Conservation (phyloP, 2,113 vertebrate genomes). For the Festucalex cinctus region DNA sequence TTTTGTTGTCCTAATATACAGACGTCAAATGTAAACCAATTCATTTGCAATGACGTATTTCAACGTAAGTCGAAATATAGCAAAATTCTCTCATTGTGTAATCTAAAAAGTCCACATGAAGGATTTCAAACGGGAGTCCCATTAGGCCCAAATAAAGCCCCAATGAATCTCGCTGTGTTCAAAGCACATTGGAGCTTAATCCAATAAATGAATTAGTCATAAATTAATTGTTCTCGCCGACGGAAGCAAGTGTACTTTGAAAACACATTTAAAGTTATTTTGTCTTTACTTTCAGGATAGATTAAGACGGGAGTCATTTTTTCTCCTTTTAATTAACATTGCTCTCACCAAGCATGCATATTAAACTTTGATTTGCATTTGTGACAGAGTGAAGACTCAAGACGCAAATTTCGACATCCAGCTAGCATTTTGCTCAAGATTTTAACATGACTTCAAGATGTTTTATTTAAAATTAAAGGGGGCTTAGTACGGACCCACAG, state of each 20-base stretch:
- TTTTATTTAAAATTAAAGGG: neutral
- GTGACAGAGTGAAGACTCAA: conserved; percentile 65
- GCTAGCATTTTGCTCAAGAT: neutral
- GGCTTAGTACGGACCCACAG: too few relatives aligned
- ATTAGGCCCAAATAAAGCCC: conserved; percentile 66
- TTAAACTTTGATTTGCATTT: conserved; percentile 73
- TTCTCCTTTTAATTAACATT: conserved; percentile 72
- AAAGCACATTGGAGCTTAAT: conserved; percentile 71
- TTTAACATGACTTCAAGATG: neutral
- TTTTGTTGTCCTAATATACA: neutral
- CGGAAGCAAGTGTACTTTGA: conserved; percentile 72
- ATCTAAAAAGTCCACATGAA: conserved; percentile 56
- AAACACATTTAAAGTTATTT: conserved; percentile 76
- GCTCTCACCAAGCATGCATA: conserved; percentile 74
- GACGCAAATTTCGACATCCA: neutral
- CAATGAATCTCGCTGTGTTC: conserved; percentile 64
- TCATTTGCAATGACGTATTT: neutral
- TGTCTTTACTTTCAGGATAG: conserved; percentile 69
- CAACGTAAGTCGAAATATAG: neutral
- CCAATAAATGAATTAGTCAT: conserved; percentile 73
- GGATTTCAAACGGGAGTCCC: conserved; percentile 63
- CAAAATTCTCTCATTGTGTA: conserved; percentile 36
- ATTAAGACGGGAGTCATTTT: conserved; percentile 66
- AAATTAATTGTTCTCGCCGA: conserved; percentile 73
- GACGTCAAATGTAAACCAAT: neutral